Evolutionary conservation across 1,140 invertebrate species (phyloP), one percentile per base, ranked within the genome.

Genomic region (Neuroterus valhalla): DNA sequence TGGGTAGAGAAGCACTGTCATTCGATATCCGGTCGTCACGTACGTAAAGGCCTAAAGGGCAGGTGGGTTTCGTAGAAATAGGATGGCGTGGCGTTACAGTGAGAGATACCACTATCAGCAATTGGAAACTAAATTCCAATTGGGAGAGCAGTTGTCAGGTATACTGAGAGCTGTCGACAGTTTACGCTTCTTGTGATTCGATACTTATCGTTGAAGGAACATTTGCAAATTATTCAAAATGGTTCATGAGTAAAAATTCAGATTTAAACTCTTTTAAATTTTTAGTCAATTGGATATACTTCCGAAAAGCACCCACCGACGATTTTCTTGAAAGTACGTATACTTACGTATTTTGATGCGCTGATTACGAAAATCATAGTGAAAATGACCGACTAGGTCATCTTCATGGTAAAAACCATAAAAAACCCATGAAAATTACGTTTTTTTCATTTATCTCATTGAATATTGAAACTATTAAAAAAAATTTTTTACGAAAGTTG

Each of bases 71-170:
- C 42, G 52, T 77, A 77, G 55, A 75, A 21, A 0, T 52, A 52
- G 50, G 11, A 4, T 17, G 46, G 4, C 5, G 19, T 19, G 11
- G 50, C 19, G 50, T 23, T 19, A 21, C 75, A 83, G 75, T 78
- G 80, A 78, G 76, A 85, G 17, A 52, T 83, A 84, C 72, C 77
- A 70, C 23, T 66, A 46, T 46, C 73, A 66, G 74, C 72, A 74
- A 74, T 72, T 82, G 70, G 80, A 84, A 83, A 83, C 74, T 74
- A 72, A 75, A 84, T 67, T 77, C 76, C 50, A 23, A 19, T 52
- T 52, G 23, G 8, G 23, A 52, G 50, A 52, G n/a, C 50, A 52
- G 21, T 17, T 19, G 21, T 52, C 50, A 52, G 19, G 50, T 52
- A 38, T 21, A 8, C 17, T 50, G n/a, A 50, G 15, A 50, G 17